Conservation (phyloP, 64 coral and sea anemone genomes). For the Pocillopora damicornis region DNA sequence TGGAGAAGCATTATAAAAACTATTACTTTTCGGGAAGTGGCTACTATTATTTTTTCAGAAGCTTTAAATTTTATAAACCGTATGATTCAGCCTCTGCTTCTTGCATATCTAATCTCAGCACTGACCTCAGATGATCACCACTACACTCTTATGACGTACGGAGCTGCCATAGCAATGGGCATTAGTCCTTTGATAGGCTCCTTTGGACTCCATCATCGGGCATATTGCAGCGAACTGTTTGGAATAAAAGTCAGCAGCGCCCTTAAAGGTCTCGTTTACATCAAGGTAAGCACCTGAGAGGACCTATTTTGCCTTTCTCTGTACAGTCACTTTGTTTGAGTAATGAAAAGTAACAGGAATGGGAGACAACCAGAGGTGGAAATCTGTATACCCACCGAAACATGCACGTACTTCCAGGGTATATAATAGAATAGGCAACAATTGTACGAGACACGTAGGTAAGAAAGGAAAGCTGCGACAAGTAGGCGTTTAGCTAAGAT, state of each 20-base stretch:
- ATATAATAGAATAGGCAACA: no score
- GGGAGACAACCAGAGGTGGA: no score
- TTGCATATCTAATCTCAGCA: background rate
- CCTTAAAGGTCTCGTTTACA: background rate
- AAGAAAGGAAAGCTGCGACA: no score
- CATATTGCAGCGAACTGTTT: background rate
- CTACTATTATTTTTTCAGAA: background rate
- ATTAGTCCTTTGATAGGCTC: background rate
- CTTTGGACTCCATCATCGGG: background rate
- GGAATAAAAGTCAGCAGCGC: background rate
- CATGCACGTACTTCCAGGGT: no score
- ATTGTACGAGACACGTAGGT: no score
- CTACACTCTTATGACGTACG: background rate
- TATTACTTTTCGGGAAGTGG: background rate
- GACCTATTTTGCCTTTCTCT: no score
- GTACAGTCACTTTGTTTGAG: no score
- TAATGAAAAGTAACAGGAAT: no score
- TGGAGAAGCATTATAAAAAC: conserved; percentile 1
- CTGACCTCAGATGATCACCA: background rate
- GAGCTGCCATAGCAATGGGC: background rate
- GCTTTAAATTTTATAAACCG: background rate
- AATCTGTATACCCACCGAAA: no score
- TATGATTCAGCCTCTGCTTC: background rate
- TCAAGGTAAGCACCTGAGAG: background rate
- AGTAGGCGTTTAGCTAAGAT: no score